Percentiles rank a stretch among this genome's conserved stretches.
phyloP scores from a whole-genome alignment of 2,888 invertebrate species.

The Melieria omissa region DNA sequence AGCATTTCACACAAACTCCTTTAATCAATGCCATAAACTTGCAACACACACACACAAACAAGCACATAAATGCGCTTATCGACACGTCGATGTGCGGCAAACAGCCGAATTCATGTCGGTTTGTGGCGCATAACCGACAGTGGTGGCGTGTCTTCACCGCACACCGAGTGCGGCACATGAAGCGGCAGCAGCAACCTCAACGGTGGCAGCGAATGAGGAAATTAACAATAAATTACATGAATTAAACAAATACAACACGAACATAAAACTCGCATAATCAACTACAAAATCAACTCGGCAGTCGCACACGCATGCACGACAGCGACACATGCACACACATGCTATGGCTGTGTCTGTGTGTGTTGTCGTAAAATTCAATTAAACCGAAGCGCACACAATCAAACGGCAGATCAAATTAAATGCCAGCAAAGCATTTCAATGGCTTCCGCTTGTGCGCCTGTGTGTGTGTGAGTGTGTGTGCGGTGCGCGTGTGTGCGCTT shows the following conservation, averaged over 20 bases:
- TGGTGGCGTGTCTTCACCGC: too few species aligned
- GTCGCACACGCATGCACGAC: background rate
- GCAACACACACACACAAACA: too few species aligned
- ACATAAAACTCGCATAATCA: constrained; percentile 7
- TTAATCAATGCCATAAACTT: too few species aligned
- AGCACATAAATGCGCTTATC: too few species aligned
- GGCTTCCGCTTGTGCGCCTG: background rate
- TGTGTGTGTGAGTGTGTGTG: too few species aligned
- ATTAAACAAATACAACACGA: constrained; percentile 26
- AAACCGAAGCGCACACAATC: constrained; percentile 58
- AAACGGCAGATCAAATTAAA: constrained; percentile 60
- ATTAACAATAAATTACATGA: constrained; percentile 35
- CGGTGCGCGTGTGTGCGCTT: too few species aligned
- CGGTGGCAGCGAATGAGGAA: constrained; percentile 8
- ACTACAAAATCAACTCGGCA: background rate
- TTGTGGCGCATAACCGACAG: too few species aligned
- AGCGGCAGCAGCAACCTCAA: background rate
- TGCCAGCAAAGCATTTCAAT: constrained; percentile 54
- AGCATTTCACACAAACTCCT: too few species aligned
- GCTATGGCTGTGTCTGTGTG: background rate
- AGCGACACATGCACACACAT: background rate
- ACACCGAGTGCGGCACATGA: too few species aligned
- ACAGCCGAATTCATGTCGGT: too few species aligned
- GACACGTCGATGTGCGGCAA: too few species aligned
- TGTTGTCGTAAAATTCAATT: constrained; percentile 58